Evolutionary conservation across 2,797 vertebrate species (phyloP).

Genomic region (Staurois parvus): DNA sequence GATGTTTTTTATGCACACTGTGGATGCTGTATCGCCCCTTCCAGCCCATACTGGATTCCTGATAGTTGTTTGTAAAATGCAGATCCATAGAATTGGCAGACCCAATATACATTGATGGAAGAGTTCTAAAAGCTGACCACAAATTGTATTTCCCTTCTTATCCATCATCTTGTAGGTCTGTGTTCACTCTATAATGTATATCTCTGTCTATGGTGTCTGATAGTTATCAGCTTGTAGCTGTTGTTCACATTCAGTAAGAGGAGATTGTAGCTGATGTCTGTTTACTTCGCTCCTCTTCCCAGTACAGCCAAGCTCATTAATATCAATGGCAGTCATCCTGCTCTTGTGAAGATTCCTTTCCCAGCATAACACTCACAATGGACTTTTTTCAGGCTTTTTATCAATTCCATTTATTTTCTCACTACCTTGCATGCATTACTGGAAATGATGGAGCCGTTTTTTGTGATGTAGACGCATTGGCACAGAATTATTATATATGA

Average conservation of each 20-base stretch:
- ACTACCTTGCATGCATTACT: constrained; percentile 14
- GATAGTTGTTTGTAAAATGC: too few species aligned
- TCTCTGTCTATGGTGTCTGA: constrained; percentile 33
- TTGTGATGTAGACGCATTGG: background rate
- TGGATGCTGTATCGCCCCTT: too few species aligned
- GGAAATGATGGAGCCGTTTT: constrained; percentile 2
- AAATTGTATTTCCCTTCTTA: background rate
- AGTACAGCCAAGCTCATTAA: constrained; percentile 36
- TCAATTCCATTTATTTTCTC: constrained; percentile 33
- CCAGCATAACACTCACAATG: constrained; percentile 17
- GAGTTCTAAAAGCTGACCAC: background rate
- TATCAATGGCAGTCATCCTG: constrained; percentile 34
- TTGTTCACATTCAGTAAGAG: constrained; percentile 27
- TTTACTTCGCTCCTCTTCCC: constrained; percentile 31
- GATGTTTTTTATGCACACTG: too few species aligned
- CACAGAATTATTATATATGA: background rate
- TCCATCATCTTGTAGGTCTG: background rate
- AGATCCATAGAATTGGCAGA: background rate
- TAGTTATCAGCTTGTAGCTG: constrained; percentile 32
- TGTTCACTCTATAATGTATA: constrained; percentile 2
- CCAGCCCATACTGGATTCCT: too few species aligned
- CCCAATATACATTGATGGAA: background rate
- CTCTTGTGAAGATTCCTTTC: constrained; percentile 43
- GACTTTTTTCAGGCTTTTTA: constrained; percentile 1
- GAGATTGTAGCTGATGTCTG: constrained; percentile 41